Evolutionary conservation across 1,140 invertebrate genomes (phyloP), one percentile per base, ranked within the genome.

Genomic region (Acarapis woodi): DNA sequence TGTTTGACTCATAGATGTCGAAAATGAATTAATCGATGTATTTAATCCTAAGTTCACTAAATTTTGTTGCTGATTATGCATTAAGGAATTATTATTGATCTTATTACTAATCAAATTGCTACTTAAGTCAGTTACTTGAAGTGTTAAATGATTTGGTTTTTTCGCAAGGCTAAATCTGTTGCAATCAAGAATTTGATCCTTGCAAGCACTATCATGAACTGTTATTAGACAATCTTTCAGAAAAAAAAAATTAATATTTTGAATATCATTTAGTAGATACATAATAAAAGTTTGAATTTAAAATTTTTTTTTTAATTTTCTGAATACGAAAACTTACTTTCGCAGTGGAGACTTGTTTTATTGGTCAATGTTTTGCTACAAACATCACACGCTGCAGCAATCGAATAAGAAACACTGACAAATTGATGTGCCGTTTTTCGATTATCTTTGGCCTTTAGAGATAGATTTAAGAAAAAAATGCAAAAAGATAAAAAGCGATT

Each of bases 201-300:
- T 77, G 55, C 77, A 83, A 3, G 66, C 65, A 49, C 67, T 70
- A 49, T 80, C 75, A 56, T 83, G 77, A 29, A 80, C 72, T 38
- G 70, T 75, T 40, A 71, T 65, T 42, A 68, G 66, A 55, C 76
- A 82, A 60, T 65, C 75, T 78, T 59, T 31, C 59, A 60, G 33
- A 46, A 37, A 42, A 31, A 10, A 33, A 5, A 2, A 33, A 20
- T 16, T 2, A 26, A 12, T 10, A 28, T 28, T 2, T 12, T 28
- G 26, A 28, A 3, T 14, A 28, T 28, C 10, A 36, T 39, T 40
- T 39, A 23, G 30, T 23, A 48, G 40, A 23, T 14, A 32, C n/a
- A 32, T 15, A 21, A 25, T 24, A 35, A 41, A 47, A 44, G 35
- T 32, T 10, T 23, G 24, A 37, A 35, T n/a, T 4, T 10, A 8